A percentile compares a stretch with the other conserved stretches of the same genome.
Conservation (phyloP, 2,888 invertebrate species). For the Caenorhabditis afra region DNA sequence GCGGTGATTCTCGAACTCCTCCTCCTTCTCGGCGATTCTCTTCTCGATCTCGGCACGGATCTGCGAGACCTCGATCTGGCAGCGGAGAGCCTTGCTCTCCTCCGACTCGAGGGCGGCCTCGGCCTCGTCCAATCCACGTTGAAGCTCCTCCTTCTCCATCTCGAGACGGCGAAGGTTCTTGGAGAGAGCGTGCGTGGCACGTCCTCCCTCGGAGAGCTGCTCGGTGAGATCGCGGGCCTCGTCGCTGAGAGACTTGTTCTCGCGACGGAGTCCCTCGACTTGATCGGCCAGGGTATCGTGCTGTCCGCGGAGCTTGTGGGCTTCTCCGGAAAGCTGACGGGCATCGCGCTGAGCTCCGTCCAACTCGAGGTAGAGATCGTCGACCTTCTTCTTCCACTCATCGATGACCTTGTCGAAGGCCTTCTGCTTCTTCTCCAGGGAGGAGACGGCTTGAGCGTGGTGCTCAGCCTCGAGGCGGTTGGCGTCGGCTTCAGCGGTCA, state of each 20-base stretch:
- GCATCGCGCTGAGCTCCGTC: constrained; percentile 99
- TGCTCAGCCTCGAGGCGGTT: constrained; percentile 81
- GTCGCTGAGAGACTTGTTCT: constrained; percentile 89
- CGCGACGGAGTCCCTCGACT: constrained; percentile 96
- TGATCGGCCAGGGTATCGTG: constrained; percentile 82
- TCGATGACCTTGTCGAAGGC: constrained; percentile 96
- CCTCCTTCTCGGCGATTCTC: constrained; percentile 99
- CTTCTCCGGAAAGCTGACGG: constrained; percentile 98
- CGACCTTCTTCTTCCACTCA: constrained; percentile 98
- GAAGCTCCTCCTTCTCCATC: constrained; percentile 99
- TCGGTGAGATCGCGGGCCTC: constrained; percentile 94
- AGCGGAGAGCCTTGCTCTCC: constrained; percentile 87
- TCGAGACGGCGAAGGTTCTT: constrained; percentile 98
- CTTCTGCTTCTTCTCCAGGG: constrained; percentile 99
- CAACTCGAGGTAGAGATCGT: constrained; percentile 95
- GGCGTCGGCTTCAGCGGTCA: constrained; percentile 97
- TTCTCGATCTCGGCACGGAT: constrained; percentile 99
- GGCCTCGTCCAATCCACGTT: constrained; percentile 87
- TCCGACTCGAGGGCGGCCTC: constrained; percentile 99
- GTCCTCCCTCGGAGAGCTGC: constrained; percentile 86
- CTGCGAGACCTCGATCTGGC: constrained; percentile 92
- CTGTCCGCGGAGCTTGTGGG: constrained; percentile 83
- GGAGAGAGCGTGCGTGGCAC: constrained; percentile 99
- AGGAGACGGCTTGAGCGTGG: constrained; percentile 84
- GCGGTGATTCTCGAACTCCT: constrained; percentile 97